phyloP scores from a whole-genome alignment of 2,113 vertebrate genomes.

The Tyrannus savana region DNA sequence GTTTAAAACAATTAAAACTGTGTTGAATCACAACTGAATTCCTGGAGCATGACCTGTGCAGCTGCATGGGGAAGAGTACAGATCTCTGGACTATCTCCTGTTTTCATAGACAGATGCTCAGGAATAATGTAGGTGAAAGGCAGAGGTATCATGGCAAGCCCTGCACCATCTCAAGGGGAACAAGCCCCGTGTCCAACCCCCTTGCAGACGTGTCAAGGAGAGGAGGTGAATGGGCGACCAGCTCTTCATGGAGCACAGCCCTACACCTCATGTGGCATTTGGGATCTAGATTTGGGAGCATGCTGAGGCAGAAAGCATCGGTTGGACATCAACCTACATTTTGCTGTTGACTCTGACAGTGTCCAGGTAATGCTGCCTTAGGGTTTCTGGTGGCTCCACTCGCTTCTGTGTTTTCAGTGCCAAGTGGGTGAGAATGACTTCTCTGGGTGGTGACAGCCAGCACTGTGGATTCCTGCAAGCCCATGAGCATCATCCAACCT shows the following conservation, averaged over 20 bases:
- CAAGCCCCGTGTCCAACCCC: fast-evolving
- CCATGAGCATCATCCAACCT: background rate
- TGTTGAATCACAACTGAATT: background rate
- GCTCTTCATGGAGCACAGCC: fast-evolving
- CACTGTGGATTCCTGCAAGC: background rate
- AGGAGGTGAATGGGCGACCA: fast-evolving
- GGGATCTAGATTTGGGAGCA: background rate
- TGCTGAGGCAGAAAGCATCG: fast-evolving
- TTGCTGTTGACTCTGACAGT: fast-evolving
- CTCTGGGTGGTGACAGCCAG: fast-evolving
- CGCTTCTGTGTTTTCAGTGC: fast-evolving
- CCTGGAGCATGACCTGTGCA: background rate
- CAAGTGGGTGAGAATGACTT: background rate
- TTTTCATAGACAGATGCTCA: background rate
- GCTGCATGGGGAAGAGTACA: background rate
- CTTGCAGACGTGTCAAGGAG: background rate
- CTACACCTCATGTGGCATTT: background rate
- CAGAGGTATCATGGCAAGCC: fast-evolving
- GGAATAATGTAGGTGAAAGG: fast-evolving
- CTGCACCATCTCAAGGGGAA: background rate
- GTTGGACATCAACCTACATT: background rate
- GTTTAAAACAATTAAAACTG: background rate
- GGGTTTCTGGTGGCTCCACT: background rate
- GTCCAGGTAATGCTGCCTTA: background rate
- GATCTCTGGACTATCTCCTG: background rate